Conservation (phyloP, 1,140 invertebrate species). For the Pantala flavescens region DNA sequence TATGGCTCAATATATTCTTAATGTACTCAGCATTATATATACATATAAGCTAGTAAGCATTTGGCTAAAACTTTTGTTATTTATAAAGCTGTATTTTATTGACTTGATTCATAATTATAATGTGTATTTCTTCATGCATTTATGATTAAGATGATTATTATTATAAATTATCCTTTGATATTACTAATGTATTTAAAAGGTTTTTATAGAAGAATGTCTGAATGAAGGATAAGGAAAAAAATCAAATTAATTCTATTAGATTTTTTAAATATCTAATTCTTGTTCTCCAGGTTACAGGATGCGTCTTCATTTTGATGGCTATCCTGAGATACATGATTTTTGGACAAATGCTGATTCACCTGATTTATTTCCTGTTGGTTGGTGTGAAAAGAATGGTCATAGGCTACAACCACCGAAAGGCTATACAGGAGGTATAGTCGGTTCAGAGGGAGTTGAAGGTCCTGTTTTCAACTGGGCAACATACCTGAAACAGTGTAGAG, state of each 20-base stretch:
- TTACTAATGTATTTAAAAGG: too few species aligned
- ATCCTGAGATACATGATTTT: slow-evolving; percentile 80
- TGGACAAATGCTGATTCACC: slow-evolving; percentile 86
- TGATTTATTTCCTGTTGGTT: slow-evolving; percentile 87
- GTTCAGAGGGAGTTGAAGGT: slow-evolving; percentile 17
- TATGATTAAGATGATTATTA: too few species aligned
- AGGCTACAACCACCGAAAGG: slow-evolving; percentile 64
- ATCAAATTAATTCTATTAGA: neutral
- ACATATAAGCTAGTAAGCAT: too few species aligned
- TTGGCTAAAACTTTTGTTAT: too few species aligned
- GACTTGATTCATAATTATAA: too few species aligned
- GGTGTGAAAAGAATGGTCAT: slow-evolving; percentile 74
- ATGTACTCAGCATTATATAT: too few species aligned
- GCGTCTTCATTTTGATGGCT: slow-evolving; percentile 86
- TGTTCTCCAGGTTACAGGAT: slow-evolving; percentile 55
- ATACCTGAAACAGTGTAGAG: slow-evolving; percentile 68
- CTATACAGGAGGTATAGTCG: slow-evolving; percentile 34
- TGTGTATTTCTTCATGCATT: too few species aligned
- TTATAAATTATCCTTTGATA: too few species aligned
- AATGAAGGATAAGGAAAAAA: neutral
- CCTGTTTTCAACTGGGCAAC: slow-evolving; percentile 69
- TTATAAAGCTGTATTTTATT: too few species aligned
- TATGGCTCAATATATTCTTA: too few species aligned
- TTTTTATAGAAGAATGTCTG: too few species aligned
- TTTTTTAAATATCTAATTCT: neutral